A percentile compares a stretch with the other conserved stretches of the same genome.
phyloP scores from a whole-genome alignment of 2,888 invertebrate species.

The Pteria penguin region DNA sequence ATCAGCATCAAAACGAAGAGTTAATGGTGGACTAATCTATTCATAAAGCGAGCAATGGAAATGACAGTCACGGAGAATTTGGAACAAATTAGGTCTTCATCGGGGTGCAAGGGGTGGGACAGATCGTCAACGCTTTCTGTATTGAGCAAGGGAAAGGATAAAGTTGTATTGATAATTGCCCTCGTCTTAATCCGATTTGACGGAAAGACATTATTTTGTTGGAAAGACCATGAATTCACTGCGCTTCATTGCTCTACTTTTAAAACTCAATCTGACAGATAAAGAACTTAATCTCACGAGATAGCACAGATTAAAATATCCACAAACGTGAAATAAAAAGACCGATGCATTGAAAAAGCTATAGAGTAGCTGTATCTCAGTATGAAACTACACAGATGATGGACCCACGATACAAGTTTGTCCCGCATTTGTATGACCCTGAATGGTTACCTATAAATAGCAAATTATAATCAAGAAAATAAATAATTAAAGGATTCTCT shows the following conservation, averaged over 20 bases:
- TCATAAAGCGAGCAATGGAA: neutral
- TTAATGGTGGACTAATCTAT: neutral
- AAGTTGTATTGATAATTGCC: neutral
- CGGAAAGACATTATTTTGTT: neutral
- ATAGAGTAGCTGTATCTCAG: too few species aligned
- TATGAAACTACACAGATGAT: too few species aligned
- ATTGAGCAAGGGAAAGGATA: neutral
- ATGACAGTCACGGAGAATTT: slow-evolving; percentile 5
- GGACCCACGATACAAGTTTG: too few species aligned
- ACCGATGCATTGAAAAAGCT: too few species aligned
- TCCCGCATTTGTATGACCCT: too few species aligned
- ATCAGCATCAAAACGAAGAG: neutral
- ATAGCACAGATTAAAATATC: too few species aligned
- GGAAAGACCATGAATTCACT: neutral
- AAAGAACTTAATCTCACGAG: neutral
- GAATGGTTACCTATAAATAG: too few species aligned
- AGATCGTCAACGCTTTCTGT: neutral
- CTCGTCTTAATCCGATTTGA: neutral
- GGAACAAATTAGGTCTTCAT: slow-evolving; percentile 18
- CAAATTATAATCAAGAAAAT: too few species aligned
- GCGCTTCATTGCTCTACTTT: neutral
- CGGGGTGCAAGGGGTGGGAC: neutral
- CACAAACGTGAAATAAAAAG: too few species aligned
- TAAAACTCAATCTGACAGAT: neutral
- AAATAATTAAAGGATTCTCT: too few species aligned